Conservation (phyloP, 2,113 vertebrate genomes). For the Amia ocellicauda region DNA sequence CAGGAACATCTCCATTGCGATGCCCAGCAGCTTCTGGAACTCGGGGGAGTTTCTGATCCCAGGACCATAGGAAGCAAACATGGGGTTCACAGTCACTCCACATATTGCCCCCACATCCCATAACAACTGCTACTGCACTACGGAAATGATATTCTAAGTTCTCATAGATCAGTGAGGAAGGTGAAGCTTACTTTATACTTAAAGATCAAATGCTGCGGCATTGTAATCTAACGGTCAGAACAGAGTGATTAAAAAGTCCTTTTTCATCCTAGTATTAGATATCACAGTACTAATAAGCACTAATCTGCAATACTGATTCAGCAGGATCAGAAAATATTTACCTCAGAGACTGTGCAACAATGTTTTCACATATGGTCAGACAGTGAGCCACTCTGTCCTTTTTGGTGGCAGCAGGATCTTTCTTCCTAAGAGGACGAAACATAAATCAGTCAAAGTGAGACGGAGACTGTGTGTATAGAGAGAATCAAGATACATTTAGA, state of each 20-base stretch:
- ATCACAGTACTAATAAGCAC: not conserved
- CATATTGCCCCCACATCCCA: not conserved
- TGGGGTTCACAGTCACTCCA: conserved; percentile 19
- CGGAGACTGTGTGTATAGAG: too few relatives aligned
- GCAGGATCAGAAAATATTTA: conserved; percentile 42
- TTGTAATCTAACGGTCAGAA: too few relatives aligned
- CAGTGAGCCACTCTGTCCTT: conserved; percentile 95
- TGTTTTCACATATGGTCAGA: conserved; percentile 97
- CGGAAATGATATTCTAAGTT: too few relatives aligned
- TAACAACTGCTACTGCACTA: not conserved
- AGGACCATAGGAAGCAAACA: conserved; percentile 23
- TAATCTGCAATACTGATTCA: conserved; percentile 2
- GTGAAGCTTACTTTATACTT: too few relatives aligned
- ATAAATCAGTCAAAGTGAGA: not conserved
- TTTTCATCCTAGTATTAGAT: too few relatives aligned
- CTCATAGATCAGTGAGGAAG: too few relatives aligned
- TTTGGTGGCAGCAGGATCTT: conserved; percentile 90
- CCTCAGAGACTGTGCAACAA: conserved; percentile 93
- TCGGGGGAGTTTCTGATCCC: conserved; percentile 88
- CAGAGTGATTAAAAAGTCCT: too few relatives aligned
- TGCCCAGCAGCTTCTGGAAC: conserved; percentile 93
- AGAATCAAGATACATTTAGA: too few relatives aligned
- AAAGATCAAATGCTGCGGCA: too few relatives aligned
- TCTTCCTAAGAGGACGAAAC: conserved; percentile 77
- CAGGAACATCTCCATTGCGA: conserved; percentile 96